Percentiles rank a stretch among this genome's conserved stretches.
phyloP scores from a whole-genome alignment of 2,888 invertebrate genomes.

The Allolobophora icterica region DNA sequence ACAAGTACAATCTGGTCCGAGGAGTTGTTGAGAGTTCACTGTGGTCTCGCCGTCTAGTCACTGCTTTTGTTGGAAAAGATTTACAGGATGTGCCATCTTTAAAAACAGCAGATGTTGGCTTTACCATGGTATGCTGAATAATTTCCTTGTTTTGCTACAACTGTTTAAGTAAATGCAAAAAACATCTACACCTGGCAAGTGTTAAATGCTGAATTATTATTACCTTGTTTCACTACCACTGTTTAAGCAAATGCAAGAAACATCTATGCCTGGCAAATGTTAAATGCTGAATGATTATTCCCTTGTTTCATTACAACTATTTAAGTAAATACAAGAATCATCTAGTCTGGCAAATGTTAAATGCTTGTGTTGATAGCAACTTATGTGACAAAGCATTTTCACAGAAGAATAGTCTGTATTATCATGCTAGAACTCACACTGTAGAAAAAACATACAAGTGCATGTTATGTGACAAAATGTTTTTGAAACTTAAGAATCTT shows the following conservation, averaged over 20 bases:
- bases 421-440: too few relatives aligned
- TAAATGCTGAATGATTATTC: too few relatives aligned
- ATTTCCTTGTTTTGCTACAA: background rate
- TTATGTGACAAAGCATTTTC: too few relatives aligned
- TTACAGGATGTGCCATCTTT: background rate
- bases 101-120: background rate
- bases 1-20: background rate
- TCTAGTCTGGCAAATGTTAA: too few relatives aligned
- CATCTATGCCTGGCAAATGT: background rate
- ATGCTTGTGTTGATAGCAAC: background rate
- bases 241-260: background rate
- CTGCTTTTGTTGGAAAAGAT: conserved; percentile 23
- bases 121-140: background rate
- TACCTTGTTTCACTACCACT: background rate
- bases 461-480: too few relatives aligned
- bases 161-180: background rate
- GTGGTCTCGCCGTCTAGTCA: background rate
- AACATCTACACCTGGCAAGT: background rate
- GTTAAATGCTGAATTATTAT: background rate
- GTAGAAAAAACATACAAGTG: too few relatives aligned
- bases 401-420: too few relatives aligned
- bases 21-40: background rate
- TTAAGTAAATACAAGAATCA: too few relatives aligned
- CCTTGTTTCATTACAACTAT: too few relatives aligned
- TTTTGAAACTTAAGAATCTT: too few relatives aligned